phyloP scores from a whole-genome alignment of 2,113 vertebrate species.

The Leucopsar rothschildi region DNA sequence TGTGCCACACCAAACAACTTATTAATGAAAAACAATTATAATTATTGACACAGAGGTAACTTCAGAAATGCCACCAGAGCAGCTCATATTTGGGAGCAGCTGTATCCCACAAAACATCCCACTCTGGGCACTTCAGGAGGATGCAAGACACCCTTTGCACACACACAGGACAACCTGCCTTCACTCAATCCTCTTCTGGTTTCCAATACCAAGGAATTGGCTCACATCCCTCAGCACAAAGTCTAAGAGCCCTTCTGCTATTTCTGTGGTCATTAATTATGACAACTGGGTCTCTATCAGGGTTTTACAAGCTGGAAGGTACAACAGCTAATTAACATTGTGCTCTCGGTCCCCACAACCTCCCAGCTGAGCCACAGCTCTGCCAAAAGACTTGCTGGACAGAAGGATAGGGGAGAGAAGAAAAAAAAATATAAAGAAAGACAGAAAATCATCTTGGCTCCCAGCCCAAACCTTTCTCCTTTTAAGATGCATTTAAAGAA shows the following conservation, averaged over 20 bases:
- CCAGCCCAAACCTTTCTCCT: not conserved
- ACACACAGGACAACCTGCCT: not conserved
- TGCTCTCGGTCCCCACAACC: not conserved
- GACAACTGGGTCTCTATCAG: not conserved
- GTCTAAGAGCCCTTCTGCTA: not conserved
- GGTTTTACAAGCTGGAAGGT: not conserved
- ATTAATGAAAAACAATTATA: not conserved
- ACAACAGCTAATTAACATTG: not conserved
- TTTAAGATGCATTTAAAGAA: slow-evolving; percentile 19
- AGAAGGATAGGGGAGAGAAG: not conserved
- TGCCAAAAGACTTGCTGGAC: not conserved
- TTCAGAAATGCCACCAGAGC: not conserved
- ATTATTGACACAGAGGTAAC: not conserved
- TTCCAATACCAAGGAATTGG: not conserved
- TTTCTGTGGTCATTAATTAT: not conserved
- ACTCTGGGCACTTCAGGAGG: not conserved
- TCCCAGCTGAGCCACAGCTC: not conserved
- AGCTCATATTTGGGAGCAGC: not conserved
- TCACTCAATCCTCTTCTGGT: not conserved
- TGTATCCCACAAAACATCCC: not conserved
- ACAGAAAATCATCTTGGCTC: not conserved
- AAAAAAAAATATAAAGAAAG: not conserved
- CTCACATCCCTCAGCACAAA: not conserved
- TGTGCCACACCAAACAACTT: not conserved
- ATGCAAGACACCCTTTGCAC: not conserved